Conservation (phyloP, 2,888 invertebrate genomes). For the Rosalia funebris region DNA sequence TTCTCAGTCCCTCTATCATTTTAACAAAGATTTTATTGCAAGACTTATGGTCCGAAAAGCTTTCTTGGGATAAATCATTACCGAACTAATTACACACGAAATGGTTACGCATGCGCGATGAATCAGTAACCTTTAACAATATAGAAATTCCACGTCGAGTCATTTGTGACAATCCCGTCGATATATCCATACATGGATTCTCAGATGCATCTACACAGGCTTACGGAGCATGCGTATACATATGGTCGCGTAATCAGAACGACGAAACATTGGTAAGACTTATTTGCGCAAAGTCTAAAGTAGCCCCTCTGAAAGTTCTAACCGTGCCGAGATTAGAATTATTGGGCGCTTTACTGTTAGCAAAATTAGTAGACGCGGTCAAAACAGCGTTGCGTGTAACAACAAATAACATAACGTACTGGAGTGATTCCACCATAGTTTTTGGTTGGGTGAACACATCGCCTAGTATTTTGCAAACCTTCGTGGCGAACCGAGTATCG, state of each 20-base stretch:
- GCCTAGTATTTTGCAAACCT: slow-evolving; percentile 21
- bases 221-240: slow-evolving; percentile 26
- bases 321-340: slow-evolving; percentile 40
- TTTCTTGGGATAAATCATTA: neutral
- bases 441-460: neutral
- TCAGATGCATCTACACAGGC: slow-evolving; percentile 27
- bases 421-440: neutral
- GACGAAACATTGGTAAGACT: slow-evolving; percentile 1
- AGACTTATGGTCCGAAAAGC: neutral
- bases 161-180: slow-evolving; percentile 5
- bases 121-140: neutral
- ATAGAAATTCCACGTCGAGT: slow-evolving; percentile 23
- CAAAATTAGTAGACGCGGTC: neutral
- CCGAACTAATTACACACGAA: neutral
- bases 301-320: slow-evolving; percentile 40
- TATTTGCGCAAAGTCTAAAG: slow-evolving; percentile 32
- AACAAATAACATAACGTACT: neutral
- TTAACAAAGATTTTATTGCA: slow-evolving; percentile 1
- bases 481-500: slow-evolving; percentile 33
- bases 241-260: slow-evolving; percentile 7
- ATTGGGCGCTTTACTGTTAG: slow-evolving; percentile 35
- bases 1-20: neutral
- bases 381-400: neutral
- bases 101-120: neutral
- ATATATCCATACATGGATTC: slow-evolving; percentile 31